Evolutionary conservation across 92 coral and sea anemone species (phyloP).

Genomic region (Porites rus): DNA sequence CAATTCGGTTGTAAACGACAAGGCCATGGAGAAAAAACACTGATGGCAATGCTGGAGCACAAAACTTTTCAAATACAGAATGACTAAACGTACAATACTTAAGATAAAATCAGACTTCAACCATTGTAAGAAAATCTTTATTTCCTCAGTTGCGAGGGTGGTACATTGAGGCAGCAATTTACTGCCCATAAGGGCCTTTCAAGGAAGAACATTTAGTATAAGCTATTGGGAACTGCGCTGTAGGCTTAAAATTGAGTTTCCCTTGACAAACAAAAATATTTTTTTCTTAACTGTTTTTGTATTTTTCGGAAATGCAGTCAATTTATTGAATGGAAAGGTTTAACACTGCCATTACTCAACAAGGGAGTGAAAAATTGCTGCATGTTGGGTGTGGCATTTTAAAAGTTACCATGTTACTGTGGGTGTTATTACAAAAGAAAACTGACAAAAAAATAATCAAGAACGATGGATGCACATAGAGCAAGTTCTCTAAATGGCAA

Average conservation of each 20-base stretch:
- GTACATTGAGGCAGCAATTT: conserved; percentile 30
- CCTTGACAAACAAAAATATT: neutral
- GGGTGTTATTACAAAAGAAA: no score
- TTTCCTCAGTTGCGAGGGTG: conserved; percentile 35
- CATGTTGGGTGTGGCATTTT: neutral
- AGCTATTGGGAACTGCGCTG: neutral
- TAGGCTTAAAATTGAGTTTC: neutral
- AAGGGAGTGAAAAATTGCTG: neutral
- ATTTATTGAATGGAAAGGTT: neutral
- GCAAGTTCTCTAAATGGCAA: neutral
- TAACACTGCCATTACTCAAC: neutral
- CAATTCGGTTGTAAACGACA: no score
- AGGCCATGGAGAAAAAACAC: neutral
- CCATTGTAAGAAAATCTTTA: conserved; percentile 26
- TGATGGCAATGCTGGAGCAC: neutral
- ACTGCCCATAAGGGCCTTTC: conserved; percentile 5
- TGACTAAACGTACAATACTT: neutral
- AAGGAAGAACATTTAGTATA: neutral
- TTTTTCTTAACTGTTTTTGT: neutral
- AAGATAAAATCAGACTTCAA: conserved; percentile 32
- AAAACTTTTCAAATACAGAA: neutral
- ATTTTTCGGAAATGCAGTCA: neutral
- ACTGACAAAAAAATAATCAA: neutral
- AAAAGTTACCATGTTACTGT: neutral
- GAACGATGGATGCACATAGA: no score